These are phyloP conservation scores for Trichonephila clavata DNA, from an alignment of 1,140 invertebrate species.

Conservation along the genomic window DNA sequence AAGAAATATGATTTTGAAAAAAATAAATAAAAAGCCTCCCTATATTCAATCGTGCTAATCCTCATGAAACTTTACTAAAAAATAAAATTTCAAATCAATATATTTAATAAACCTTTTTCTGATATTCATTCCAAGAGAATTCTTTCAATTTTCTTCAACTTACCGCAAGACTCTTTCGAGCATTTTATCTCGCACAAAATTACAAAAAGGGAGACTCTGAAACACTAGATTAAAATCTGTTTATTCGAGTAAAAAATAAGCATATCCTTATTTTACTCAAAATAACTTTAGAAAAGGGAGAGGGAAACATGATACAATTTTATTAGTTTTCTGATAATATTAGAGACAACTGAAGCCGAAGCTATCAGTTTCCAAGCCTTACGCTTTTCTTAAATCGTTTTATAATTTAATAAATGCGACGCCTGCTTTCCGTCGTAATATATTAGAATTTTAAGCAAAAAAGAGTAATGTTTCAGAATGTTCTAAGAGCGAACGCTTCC, in stretches of 20 bases:
- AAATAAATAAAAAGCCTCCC: too few species aligned
- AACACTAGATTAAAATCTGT: background rate
- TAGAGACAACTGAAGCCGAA: background rate
- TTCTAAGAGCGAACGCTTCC: background rate
- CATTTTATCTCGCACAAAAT: too few species aligned
- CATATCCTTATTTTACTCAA: background rate
- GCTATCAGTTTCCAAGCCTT: background rate
- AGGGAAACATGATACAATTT: background rate
- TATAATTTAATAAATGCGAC: slow-evolving; percentile 43
- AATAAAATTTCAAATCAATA: too few species aligned
- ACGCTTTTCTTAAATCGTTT: slow-evolving; percentile 21
- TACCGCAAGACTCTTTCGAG: too few species aligned
- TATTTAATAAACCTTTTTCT: too few species aligned
- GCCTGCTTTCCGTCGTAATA: slow-evolving; percentile 18
- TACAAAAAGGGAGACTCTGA: background rate
- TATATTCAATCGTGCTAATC: too few species aligned
- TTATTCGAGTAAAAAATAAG: background rate
- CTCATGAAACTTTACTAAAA: too few species aligned
- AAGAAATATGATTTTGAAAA: too few species aligned
- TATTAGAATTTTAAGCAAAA: slow-evolving; percentile 42
- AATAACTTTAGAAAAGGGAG: background rate
- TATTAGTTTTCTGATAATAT: slow-evolving; percentile 7
- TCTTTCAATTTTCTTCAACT: too few species aligned
- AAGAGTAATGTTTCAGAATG: background rate
- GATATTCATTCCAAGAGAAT: too few species aligned